Conservation (phyloP, 64 coral and sea anemone genomes). For the Catalaphyllia jardinei region DNA sequence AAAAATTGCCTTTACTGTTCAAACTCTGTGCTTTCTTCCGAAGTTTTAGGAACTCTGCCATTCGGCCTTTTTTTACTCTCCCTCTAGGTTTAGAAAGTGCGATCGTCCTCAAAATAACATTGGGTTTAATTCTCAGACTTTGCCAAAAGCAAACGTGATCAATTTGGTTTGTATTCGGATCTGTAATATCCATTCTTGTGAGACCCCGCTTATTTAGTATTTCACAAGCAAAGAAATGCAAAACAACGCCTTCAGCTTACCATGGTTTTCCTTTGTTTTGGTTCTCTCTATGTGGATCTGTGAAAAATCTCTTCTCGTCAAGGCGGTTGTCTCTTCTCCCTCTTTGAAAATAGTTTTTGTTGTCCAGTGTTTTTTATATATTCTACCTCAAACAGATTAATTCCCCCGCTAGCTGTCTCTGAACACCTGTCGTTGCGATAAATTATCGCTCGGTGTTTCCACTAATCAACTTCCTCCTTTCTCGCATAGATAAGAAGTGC, state of each 20-base stretch:
- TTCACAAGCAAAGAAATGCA: not conserved
- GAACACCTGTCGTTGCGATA: not conserved
- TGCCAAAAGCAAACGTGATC: not conserved
- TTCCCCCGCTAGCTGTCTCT: not conserved
- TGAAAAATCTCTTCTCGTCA: not conserved
- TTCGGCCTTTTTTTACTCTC: no score
- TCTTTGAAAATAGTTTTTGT: not conserved
- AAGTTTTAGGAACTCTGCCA: no score
- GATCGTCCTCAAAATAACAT: no score
- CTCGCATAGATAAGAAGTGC: not conserved
- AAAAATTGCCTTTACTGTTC: no score
- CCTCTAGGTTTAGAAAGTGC: no score
- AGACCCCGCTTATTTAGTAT: not conserved
- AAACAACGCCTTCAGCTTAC: not conserved
- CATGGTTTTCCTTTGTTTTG: conserved; percentile 8
- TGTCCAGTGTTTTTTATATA: not conserved
- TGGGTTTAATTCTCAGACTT: not conserved
- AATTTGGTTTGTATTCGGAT: not conserved
- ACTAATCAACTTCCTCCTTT: conserved; percentile 7
- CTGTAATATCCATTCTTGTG: not conserved
- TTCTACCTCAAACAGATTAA: not conserved
- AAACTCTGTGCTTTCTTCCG: no score
- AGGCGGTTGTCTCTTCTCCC: not conserved
- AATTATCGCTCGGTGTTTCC: not conserved
- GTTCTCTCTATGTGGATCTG: not conserved